phyloP scores from a whole-genome alignment of 2,797 vertebrate genomes.

The Synanceia verrucosa region DNA sequence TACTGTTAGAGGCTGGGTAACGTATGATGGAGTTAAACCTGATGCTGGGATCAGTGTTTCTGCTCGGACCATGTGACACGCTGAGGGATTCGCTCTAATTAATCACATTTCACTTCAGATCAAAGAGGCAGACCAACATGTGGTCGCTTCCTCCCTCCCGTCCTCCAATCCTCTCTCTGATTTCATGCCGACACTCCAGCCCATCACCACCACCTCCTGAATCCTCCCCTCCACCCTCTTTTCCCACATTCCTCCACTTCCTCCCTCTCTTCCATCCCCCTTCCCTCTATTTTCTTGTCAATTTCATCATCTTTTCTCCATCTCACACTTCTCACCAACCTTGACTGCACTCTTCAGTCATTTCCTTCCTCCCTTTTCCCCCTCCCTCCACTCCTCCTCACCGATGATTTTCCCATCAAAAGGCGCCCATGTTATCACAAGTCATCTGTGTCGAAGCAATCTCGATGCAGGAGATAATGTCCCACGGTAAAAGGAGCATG shows the following conservation, averaged over 20 bases:
- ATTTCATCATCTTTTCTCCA: slow-evolving; percentile 44
- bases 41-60: slow-evolving; percentile 41
- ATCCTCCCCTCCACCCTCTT: neutral
- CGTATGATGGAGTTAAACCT: neutral
- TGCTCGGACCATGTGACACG: slow-evolving; percentile 18
- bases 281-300: slow-evolving; percentile 14
- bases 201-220: slow-evolving; percentile 18
- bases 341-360: neutral
- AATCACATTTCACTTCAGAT: slow-evolving; percentile 47
- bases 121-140: slow-evolving; percentile 42
- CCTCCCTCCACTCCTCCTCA: slow-evolving; percentile 1
- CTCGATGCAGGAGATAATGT: slow-evolving; percentile 13
- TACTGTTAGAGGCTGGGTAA: neutral
- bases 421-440: neutral
- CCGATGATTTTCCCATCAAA: slow-evolving; percentile 26
- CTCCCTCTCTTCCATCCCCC: neutral
- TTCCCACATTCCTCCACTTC: neutral
- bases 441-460: neutral
- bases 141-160: neutral
- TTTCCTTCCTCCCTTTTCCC: neutral
- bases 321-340: neutral
- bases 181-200: slow-evolving; percentile 34
- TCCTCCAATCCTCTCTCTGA: slow-evolving; percentile 23
- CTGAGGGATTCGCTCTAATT: slow-evolving; percentile 46
- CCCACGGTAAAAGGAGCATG: slow-evolving; percentile 1